A percentile compares a stretch with the other conserved stretches of the same genome.
phyloP scores from a whole-genome alignment of 2,797 vertebrate species.

The Rousettus madagascariensis region DNA sequence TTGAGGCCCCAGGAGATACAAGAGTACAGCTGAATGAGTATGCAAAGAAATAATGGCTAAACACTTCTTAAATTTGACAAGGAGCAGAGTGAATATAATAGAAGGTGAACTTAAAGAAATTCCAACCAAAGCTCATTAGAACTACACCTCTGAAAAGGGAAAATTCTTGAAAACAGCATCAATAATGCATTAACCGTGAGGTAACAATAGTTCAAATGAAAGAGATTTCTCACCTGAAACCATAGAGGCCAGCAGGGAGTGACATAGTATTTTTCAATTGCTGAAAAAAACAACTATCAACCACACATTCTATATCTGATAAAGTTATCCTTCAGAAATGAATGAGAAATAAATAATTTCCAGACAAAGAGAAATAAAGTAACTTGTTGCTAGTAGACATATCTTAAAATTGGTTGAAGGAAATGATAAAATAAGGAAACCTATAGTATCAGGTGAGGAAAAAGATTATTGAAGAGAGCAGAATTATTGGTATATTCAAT shows the following conservation, averaged over 20 bases:
- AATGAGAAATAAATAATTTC: not conserved
- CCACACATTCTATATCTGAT: not conserved
- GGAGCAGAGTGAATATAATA: not conserved
- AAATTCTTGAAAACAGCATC: not conserved
- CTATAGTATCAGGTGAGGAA: not conserved
- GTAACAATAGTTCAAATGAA: not conserved
- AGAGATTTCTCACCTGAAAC: not conserved
- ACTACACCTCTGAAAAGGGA: not conserved
- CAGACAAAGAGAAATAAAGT: not conserved
- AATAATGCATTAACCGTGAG: not conserved
- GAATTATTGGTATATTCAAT: not conserved
- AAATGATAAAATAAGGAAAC: not conserved
- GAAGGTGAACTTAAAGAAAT: not conserved
- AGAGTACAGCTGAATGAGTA: fast-evolving
- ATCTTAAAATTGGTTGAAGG: not conserved
- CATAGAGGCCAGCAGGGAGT: not conserved
- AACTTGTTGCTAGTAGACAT: not conserved
- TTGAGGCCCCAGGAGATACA: not conserved
- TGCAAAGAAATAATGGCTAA: not conserved
- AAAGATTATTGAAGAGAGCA: not conserved
- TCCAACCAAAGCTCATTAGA: not conserved
- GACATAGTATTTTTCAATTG: not conserved
- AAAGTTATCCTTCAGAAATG: not conserved
- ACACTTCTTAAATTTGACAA: not conserved
- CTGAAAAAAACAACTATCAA: not conserved